Evolutionary conservation across 2,113 vertebrate genomes (phyloP), one percentile per base, ranked within the genome.

Genomic region (Symphodus melops): DNA sequence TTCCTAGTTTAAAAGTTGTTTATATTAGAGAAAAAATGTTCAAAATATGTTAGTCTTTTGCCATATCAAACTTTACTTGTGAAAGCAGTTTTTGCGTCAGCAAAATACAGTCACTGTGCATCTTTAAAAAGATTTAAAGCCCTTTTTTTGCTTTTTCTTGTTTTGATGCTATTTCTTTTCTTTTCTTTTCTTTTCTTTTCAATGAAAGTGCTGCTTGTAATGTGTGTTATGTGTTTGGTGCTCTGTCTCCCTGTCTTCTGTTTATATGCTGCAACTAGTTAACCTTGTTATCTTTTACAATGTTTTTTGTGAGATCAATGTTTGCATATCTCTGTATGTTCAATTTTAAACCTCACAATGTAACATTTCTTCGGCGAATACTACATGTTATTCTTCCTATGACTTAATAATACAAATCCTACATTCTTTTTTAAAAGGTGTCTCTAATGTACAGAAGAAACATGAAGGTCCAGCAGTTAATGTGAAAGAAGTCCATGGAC

Each of bases 401-500:
- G 55, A 6, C 28, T 33, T 39, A 64, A 28, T 20, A 71, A 63
- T 37, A 76, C 28, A 55, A 76, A 53, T 48, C 57, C 28, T 44
- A 36, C 13, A 44, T 55, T 69, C 0, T 67, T 70, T 65, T 65
- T 48, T 48, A 41, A 62, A 53, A n/a, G 2, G 0, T 44, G 21
- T 49, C 19, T 73, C 20, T 25, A 19, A 73, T 72, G 64, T 63
- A 55, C 58, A 73, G 13, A 59, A 53, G 5, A 39, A 37, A 68
- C 21, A 39, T 53, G n/a, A 8, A 42, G 57, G 42, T 54, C 56
- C 52, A 59, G 73, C 59, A 74, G 57, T 16, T 6, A 65, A 33
- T 12, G 19, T 62, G 9, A 73, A 79, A 68, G 25, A 4, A 9
- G 60, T 21, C 5, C 37, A 7, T 1, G 5, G 19, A 11, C 37